Evolutionary conservation across 2,113 vertebrate species (phyloP), one percentile per base, ranked within the genome.

Genomic region (Apteryx owenii): DNA sequence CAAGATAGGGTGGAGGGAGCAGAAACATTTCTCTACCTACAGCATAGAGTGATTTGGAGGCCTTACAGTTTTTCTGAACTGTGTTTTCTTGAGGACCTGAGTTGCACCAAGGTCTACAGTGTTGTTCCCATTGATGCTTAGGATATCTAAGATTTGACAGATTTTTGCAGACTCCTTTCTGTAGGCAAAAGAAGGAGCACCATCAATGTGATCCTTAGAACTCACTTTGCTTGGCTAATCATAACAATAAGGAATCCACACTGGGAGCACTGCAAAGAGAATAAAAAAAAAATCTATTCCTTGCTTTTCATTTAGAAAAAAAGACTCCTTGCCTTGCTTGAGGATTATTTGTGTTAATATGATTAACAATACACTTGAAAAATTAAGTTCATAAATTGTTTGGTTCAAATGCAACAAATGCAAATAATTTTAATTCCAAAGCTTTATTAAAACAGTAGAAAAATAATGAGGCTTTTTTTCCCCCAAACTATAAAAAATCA

Each of bases 361-460:
- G 26, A 15, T 69, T 93, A 93, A 50, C 42, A 87, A 80, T 3
- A 77, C 7, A 10, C 70, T 70, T 82, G 12, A 85, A 87, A 95
- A 92, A 66, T 26, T 73, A 80, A 42, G 31, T 77, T 70, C 12
- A 70, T 89, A 80, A 85, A 66, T 73, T 71, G 3, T 79, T 93
- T 77, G 29, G 4, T 77, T 89, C 58, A 85, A 93, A 94, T 51
- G 12, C 17, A 89, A 79, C 6, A 87, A 94, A 91, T 65, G 7
- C 16, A 96, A 93, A 58, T 93, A 61, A 23, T 85, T 96, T 85
- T 46, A 73, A 82, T 85, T 95, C 29, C 54, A 89, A 84, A 66
- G 31, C 18, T 31, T 50, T 91, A 84, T 56, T 78, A 71, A 83
- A 87, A 44, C 8, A 84, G 36, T 75, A 3, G 31, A 44, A 81